A percentile compares a stretch with the other conserved stretches of the same genome.
Evolutionary conservation across 30 jellyfish, hydroid and myxozoan genomes (phyloP).

Genomic region (Aurelia sp.): DNA sequence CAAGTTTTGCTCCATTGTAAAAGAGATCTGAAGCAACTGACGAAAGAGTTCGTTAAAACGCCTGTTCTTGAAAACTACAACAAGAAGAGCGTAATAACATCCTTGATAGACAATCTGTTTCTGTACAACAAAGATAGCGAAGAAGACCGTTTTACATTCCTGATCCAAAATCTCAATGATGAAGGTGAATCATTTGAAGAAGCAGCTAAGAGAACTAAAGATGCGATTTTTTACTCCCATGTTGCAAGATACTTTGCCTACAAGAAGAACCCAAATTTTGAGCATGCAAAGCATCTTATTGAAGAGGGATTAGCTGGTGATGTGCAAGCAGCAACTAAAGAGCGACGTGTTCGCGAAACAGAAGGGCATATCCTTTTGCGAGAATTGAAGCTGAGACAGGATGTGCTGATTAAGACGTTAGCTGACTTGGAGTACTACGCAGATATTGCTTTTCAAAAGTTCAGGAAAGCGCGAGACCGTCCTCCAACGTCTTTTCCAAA

Average conservation of each 20-base stretch:
- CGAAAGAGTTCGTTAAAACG: constrained; percentile 9
- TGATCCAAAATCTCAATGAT: not conserved
- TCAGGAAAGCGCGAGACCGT: constrained; percentile 43
- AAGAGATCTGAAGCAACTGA: constrained; percentile 16
- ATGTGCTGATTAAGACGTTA: not conserved
- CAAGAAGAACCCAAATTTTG: not conserved
- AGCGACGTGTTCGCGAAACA: constrained; percentile 29
- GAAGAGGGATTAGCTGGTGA: constrained; percentile 35
- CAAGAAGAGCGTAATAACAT: not conserved
- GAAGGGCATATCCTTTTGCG: constrained; percentile 47
- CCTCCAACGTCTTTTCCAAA: constrained; percentile 49
- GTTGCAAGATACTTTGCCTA: constrained; percentile 43
- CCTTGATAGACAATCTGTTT: constrained; percentile 31
- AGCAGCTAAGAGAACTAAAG: constrained; percentile 53
- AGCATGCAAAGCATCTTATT: constrained; percentile 25
- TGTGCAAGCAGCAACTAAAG: constrained; percentile 18
- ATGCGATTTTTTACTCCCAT: constrained; percentile 41
- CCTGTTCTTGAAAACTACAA: constrained; percentile 5
- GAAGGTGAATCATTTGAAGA: constrained; percentile 36
- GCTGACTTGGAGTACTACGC: constrained; percentile 8
- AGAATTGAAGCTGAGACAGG: not conserved
- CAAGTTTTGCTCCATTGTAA: constrained; percentile 27
- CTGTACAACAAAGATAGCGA: constrained; percentile 26
- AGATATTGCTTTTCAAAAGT: constrained; percentile 6
- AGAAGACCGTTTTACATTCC: constrained; percentile 36